phyloP scores from a whole-genome alignment of 2,113 vertebrate genomes.

The Microcebus ravelobensis region DNA sequence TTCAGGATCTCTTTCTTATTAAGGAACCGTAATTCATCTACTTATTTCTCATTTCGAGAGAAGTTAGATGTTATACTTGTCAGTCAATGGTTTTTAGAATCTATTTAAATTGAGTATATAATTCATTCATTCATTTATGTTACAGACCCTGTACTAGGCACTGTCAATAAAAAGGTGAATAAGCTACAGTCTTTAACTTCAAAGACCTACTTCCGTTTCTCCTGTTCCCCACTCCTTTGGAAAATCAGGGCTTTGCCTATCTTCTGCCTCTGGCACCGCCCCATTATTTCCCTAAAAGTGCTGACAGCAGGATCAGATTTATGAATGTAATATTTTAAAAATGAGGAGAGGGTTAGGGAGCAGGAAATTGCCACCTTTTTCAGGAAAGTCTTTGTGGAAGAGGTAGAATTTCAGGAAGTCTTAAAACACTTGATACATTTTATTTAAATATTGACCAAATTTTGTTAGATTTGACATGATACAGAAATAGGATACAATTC shows the following conservation, averaged over 20 bases:
- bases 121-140: neutral
- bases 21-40: neutral
- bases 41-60: neutral
- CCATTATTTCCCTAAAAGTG: neutral
- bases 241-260: neutral
- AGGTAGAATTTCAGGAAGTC: conserved; percentile 25
- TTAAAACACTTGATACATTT: conserved; percentile 21
- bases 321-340: neutral
- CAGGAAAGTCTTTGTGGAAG: neutral
- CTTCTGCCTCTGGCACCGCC: neutral
- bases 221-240: neutral
- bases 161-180: neutral
- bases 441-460: neutral
- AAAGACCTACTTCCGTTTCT: neutral
- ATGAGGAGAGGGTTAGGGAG: neutral
- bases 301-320: neutral
- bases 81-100: neutral
- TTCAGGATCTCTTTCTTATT: neutral
- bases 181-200: neutral
- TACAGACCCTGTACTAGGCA: neutral
- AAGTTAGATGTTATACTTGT: neutral
- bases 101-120: neutral
- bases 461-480: conserved; percentile 38
- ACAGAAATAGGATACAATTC: neutral
- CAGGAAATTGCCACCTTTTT: neutral